Base-by-base conservation (phyloP, 2,113 vertebrate genomes). In the Nothobranchius kuhntae region DNA sequence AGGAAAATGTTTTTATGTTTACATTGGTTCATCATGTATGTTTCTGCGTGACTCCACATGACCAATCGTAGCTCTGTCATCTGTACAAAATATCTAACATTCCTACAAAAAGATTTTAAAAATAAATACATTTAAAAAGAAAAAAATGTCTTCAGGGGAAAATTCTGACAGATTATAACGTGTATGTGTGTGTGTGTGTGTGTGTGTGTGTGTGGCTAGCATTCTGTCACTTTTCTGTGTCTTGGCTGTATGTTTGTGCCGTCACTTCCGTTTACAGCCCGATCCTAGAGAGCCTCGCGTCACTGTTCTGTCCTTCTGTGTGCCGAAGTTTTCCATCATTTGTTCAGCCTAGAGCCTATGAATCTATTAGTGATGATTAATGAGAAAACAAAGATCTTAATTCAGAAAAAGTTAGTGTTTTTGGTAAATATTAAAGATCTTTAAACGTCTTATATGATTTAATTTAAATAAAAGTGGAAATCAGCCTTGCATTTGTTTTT, bases 201-300 rank as follows among this genome's bases (percentile, higher is more conserved):
- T 94, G 93, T 30, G 89, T 92, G 86, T 82, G 90, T 92, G 81
- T 88, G 87, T 93, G 91, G 86, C 92, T 93, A 85, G 67, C 90
- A 84, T 87, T 86, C 75, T 87, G 8, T 90, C 78, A 83, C 53
- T 86, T 91, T 91, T 87, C 72, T 82, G 71, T 84, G 80, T 82
- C 74, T 89, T 91, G 91, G 87, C 91, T 78, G 91, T 90, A 77
- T 90, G 92, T 89, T 88, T 90, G 94, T 96, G 95, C 94, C 95
- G 96, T 96, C 91, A 93, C 91, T 90, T 93, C 73, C 91, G 93
- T 95, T 95, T 93, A 91, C 91, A 89, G 81, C 61, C 89, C n/a
- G 78, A 35, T 55, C 77, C 58, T 89, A 85, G 77, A 86, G 81
- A 71, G 82, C 75, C 88, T 90, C 87, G 83, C 56, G 78, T 75